Evolutionary conservation across 2,888 invertebrate species (phyloP), one percentile per base, ranked within the genome.

Genomic region (Dynastes maya): DNA sequence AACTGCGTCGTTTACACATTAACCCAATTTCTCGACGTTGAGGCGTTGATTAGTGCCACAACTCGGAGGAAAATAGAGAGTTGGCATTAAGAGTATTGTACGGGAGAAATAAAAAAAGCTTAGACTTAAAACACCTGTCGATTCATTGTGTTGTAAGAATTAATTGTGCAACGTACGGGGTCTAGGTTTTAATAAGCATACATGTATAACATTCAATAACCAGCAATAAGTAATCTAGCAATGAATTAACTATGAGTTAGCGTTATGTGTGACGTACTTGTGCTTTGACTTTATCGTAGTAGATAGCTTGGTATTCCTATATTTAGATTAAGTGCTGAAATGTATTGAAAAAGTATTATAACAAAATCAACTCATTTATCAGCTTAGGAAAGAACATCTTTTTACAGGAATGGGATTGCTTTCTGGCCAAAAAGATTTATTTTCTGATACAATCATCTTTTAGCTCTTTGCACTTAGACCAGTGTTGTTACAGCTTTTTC

Each of bases 21-120:
- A 55, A 55, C 55, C 55, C 55, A 55, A 55, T 55, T 55, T 55
- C 55, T n/a, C 55, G 13, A 55, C 22, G 22, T 55, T 55, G 16
- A 22, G 55, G 55, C 55, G 55, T 16, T 22, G 2, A 55, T 55
- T 55, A 8, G 13, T 55, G 55, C n/a, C 16, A 22, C n/a, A 55
- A 55, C 16, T 55, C 55, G 6, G 55, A 55, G 55, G 16, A 55
- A 55, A 16, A 22, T 55, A 55, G 55, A 55, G 55, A 55, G 55
- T 55, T 55, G 16, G 55, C 55, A n/a, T 55, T 55, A 55, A 55
- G 22, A 11, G 13, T 55, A 55, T 55, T 55, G 6, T n/a, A 55
- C 8, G 55, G 55, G 22, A 55, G 22, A 55, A n/a, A 55, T n/a
- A 55, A 22, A 13, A 55, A 55, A 55, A 55, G 22, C 22, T 55